A percentile compares a stretch with the other conserved stretches of the same genome.
Evolutionary conservation across 2,888 invertebrate species (phyloP).

Genomic region (Cyclophora albipunctata): DNA sequence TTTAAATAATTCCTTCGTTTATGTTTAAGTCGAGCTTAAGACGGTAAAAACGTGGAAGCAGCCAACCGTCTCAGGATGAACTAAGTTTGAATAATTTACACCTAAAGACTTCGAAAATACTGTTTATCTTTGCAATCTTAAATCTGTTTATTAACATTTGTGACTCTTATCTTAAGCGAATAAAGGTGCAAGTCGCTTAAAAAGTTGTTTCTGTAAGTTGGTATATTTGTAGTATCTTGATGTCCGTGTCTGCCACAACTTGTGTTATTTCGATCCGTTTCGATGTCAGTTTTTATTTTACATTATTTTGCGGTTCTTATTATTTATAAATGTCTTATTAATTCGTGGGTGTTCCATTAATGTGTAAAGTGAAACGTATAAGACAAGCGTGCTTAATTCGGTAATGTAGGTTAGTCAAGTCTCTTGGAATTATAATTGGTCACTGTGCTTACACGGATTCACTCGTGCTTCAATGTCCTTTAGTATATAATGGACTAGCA

Average conservation of each 20-base stretch:
- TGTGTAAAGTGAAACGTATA: conserved; percentile 7
- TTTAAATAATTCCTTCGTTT: conserved; percentile 58
- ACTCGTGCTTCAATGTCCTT: no score
- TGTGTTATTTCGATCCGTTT: conserved; percentile 48
- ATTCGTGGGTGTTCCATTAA: conserved; percentile 30
- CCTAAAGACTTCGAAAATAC: conserved; percentile 56
- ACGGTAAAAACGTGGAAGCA: conserved; percentile 56
- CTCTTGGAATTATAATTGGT: no score
- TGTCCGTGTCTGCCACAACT: conserved; percentile 49
- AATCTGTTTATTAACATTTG: background rate
- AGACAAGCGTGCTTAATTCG: conserved; percentile 16
- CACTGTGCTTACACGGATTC: no score
- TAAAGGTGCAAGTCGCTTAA: conserved; percentile 15
- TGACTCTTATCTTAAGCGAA: conserved; percentile 15
- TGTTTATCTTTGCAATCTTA: conserved; percentile 30
- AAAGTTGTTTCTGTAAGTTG: conserved; percentile 14
- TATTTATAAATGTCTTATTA: conserved; percentile 52
- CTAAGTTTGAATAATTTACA: conserved; percentile 69
- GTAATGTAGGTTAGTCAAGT: no score
- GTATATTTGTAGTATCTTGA: conserved; percentile 31
- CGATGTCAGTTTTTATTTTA: conserved; percentile 51
- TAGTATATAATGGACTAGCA: no score
- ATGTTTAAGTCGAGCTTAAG: conserved; percentile 54
- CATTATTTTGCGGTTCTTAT: conserved; percentile 41
- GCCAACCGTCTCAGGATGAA: conserved; percentile 52